These are phyloP conservation scores for Babyrousa celebensis DNA, from an alignment of 2,797 vertebrate species.

Conservation along the genomic window DNA sequence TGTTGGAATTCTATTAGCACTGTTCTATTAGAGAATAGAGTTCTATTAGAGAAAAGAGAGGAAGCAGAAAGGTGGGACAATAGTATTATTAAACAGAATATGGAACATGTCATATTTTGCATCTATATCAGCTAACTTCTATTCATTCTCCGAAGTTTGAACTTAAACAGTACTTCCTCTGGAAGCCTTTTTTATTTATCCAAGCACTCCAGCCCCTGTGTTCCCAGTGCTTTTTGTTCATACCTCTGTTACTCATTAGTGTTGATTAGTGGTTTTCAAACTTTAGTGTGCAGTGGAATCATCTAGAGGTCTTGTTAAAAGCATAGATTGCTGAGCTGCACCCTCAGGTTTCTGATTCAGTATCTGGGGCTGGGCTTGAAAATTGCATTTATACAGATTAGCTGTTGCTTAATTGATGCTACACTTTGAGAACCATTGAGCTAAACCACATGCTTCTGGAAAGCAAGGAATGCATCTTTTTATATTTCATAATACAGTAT, in stretches of 20 bases:
- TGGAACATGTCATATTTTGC: background rate
- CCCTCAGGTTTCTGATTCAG: background rate
- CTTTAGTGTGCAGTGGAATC: background rate
- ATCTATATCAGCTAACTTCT: background rate
- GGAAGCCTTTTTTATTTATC: background rate
- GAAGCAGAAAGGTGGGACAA: background rate
- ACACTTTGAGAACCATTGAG: background rate
- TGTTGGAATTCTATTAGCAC: conserved; percentile 36
- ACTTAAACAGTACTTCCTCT: background rate
- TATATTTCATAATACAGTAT: background rate
- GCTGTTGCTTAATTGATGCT: background rate
- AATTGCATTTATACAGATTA: conserved; percentile 53
- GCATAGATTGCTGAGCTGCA: background rate
- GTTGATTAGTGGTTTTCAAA: background rate
- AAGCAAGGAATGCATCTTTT: background rate
- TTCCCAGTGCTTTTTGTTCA: background rate
- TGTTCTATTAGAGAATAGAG: background rate
- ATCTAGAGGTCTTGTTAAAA: background rate
- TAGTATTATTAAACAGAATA: background rate
- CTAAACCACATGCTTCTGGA: conserved; percentile 3
- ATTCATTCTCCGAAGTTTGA: background rate
- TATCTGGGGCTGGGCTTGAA: background rate
- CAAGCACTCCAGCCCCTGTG: background rate
- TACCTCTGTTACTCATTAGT: background rate
- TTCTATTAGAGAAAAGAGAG: background rate